Percentiles rank a stretch among this genome's conserved stretches.
phyloP scores from a whole-genome alignment of 1,140 invertebrate species.

The Patella vulgata region DNA sequence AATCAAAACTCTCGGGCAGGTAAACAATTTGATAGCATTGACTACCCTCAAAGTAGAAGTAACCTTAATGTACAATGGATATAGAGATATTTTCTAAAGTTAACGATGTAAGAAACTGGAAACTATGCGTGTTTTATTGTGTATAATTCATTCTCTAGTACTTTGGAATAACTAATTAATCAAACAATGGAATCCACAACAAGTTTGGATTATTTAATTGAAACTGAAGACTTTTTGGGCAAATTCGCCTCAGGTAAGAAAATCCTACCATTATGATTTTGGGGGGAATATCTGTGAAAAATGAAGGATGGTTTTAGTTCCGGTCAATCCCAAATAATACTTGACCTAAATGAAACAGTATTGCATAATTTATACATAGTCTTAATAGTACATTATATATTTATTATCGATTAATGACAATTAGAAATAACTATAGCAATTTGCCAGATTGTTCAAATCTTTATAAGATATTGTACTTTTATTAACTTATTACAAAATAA shows the following conservation, averaged over 20 bases:
- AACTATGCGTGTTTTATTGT: too few relatives aligned
- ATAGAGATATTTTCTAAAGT: too few relatives aligned
- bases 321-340: neutral
- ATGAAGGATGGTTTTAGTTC: neutral
- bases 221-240: constrained; percentile 75
- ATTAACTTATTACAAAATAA: too few relatives aligned
- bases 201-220: constrained; percentile 67
- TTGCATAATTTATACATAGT: neutral
- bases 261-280: neutral
- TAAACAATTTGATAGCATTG: too few relatives aligned
- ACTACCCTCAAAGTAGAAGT: too few relatives aligned
- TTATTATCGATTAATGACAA: neutral
- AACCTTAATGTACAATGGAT: too few relatives aligned
- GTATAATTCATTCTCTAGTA: too few relatives aligned
- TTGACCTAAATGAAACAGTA: too few relatives aligned
- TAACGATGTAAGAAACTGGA: too few relatives aligned
- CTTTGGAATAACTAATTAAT: constrained; percentile 34
- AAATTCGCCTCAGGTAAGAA: constrained; percentile 82
- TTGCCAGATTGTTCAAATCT: too few relatives aligned
- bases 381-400: neutral
- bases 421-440: neutral
- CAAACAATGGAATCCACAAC: constrained; percentile 67
- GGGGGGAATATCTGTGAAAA: neutral
- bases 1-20: too few relatives aligned
- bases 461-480: too few relatives aligned